Base-by-base conservation (phyloP, 2,113 vertebrate genomes). In the Carassius carassius region DNA sequence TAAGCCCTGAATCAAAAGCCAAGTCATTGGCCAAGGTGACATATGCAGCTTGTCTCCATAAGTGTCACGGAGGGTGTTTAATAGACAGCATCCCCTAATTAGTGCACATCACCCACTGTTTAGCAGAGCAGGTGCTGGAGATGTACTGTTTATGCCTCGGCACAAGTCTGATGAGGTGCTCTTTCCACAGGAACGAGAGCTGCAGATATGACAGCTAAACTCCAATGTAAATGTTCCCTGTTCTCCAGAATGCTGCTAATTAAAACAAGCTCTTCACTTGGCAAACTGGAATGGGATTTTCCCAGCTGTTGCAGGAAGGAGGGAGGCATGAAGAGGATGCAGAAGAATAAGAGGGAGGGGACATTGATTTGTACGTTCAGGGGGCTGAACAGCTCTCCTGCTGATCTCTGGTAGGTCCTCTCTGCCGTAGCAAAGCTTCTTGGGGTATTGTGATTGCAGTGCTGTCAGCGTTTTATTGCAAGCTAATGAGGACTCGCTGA, bases 181-280 rank as follows among this genome's bases (percentile, higher is more conserved):
- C 35, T 62, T 67, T 72, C 49, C n/a, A 44, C 77, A n/a, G 60
- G 37, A 74, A 21, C 4, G 17, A 62, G 11, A 51, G 35, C 78
- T 37, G 5, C 47, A 76, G 83, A 86, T 84, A 78, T 89, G 86
- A 89, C 86, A 85, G 86, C 58, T 85, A 85, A 85, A 87, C 72
- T 85, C 25, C 56, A 74, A 78, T 29, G 49, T 60, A 86, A 72
- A 82, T 58, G 81, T 70, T 81, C 73, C 85, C 84, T 21, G 51
- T 77, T 86, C 85, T 86, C 83, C 35, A 41, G 67, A 86, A 74
- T 63, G 60, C 81, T 78, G 49, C 81, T 89, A 84, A 87, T 89
- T 84, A 86, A 86, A 89, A 86, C 58, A 75, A 86, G 88, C 82
- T 82, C 82, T 67, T 65, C 58, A 21, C 86, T 78, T 84, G 86